Evolutionary conservation across 2,888 invertebrate species (phyloP).

Genomic region (Rhabditoides inermis): DNA sequence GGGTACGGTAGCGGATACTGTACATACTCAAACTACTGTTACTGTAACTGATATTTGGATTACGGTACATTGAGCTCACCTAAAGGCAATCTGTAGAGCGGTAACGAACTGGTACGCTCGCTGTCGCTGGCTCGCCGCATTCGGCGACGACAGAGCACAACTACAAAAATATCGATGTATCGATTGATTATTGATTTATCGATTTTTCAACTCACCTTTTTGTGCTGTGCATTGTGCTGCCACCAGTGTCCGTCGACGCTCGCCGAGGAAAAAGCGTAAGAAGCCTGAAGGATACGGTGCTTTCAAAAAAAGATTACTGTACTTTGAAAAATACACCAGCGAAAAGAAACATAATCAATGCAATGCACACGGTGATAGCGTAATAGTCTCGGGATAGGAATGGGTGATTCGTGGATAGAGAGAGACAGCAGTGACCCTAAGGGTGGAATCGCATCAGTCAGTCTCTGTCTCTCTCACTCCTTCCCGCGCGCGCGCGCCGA

Average conservation of each 20-base stretch:
- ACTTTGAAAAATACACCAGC: neutral
- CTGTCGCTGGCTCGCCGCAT: conserved; percentile 30
- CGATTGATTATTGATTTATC: neutral
- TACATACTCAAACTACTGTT: too few species aligned
- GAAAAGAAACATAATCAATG: too few species aligned
- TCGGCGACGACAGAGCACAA: conserved; percentile 37
- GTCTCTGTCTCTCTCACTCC: neutral
- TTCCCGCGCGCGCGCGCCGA: neutral
- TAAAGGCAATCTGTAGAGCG: conserved; percentile 50
- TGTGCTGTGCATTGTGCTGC: neutral
- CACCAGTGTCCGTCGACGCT: conserved; percentile 2
- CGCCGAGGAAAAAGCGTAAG: conserved; percentile 17
- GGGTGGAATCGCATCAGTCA: neutral
- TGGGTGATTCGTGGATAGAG: too few species aligned
- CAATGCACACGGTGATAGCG: too few species aligned
- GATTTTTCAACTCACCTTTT: neutral
- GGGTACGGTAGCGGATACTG: too few species aligned
- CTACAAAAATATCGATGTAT: conserved; percentile 15
- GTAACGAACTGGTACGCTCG: conserved; percentile 49
- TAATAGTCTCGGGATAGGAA: too few species aligned
- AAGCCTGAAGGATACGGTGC: conserved; percentile 5
- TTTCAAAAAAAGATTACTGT: neutral
- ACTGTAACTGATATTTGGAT: too few species aligned
- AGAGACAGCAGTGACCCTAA: too few species aligned
- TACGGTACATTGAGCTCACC: conserved; percentile 12